Evolutionary conservation across 2,797 vertebrate genomes (phyloP).

Genomic region (Eupleurogrammus muticus): DNA sequence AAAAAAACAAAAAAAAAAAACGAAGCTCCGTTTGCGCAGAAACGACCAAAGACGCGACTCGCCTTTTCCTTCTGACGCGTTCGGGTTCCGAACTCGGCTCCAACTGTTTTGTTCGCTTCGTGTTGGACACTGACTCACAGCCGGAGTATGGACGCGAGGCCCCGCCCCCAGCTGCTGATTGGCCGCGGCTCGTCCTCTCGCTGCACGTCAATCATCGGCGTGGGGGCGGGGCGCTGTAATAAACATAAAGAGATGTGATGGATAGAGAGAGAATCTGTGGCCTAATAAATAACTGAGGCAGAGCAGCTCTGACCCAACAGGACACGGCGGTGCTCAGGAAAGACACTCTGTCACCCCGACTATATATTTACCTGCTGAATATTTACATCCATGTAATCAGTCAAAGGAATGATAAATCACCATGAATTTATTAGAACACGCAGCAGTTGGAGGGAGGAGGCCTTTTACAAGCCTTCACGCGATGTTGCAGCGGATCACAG

Average conservation of each 20-base stretch:
- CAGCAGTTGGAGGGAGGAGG: conserved; percentile 52
- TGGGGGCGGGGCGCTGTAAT: conserved; percentile 82
- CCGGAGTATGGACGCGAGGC: conserved; percentile 77
- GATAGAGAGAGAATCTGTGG: conserved; percentile 84
- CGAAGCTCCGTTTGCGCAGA: conserved; percentile 47
- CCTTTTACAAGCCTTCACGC: conserved; percentile 42
- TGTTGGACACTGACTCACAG: conserved; percentile 82
- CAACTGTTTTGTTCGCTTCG: conserved; percentile 81
- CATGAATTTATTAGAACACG: conserved; percentile 67
- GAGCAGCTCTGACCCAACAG: conserved; percentile 78
- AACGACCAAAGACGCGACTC: conserved; percentile 62
- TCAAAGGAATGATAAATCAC: conserved; percentile 77
- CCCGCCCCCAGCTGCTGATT: conserved; percentile 81
- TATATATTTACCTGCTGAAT: conserved; percentile 75
- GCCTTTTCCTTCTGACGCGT: too few species aligned
- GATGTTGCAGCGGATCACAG: conserved; percentile 38
- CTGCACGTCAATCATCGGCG: conserved; percentile 79
- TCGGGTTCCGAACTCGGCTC: conserved; percentile 66
- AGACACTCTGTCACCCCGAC: conserved; percentile 71
- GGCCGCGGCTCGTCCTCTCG: conserved; percentile 79
- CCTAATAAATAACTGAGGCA: conserved; percentile 85
- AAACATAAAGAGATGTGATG: conserved; percentile 86
- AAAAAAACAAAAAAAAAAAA: too few species aligned
- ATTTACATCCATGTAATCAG: conserved; percentile 81
- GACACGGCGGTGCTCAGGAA: conserved; percentile 68